Conservation (phyloP, 2,113 vertebrate species). For the Peromyscus polionotus region DNA sequence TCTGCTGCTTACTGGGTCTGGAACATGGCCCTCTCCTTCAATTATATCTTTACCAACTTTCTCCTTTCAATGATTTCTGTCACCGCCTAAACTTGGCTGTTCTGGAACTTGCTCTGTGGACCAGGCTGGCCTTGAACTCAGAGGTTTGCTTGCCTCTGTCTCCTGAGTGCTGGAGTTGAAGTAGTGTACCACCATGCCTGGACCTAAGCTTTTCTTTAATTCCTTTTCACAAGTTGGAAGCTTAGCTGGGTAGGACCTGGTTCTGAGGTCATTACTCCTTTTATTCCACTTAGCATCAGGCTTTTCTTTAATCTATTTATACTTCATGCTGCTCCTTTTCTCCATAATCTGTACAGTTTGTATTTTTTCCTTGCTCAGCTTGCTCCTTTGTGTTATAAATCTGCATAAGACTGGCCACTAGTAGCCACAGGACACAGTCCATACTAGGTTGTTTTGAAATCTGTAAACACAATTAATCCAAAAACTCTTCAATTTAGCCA, state of each 20-base stretch:
- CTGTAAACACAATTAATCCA: background rate
- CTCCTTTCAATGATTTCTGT: background rate
- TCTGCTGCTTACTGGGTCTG: background rate
- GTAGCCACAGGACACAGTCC: background rate
- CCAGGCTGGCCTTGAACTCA: background rate
- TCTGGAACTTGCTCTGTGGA: background rate
- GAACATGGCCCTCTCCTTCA: background rate
- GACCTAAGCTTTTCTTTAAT: background rate
- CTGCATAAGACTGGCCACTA: background rate
- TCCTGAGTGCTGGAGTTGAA: background rate
- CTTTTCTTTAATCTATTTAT: background rate
- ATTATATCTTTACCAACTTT: background rate
- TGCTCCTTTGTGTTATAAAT: background rate
- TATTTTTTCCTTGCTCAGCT: background rate
- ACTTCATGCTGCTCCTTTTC: background rate
- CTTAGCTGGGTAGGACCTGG: background rate
- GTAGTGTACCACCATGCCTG: background rate
- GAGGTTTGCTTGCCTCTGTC: background rate
- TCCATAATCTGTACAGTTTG: background rate
- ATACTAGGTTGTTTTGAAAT: background rate
- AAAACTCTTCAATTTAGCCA: background rate
- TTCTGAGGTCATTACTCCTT: background rate
- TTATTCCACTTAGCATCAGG: background rate
- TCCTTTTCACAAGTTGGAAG: background rate
- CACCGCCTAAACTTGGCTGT: background rate